Evolutionary conservation across 2,113 vertebrate species (phyloP).

Genomic region (Promerops cafer): DNA sequence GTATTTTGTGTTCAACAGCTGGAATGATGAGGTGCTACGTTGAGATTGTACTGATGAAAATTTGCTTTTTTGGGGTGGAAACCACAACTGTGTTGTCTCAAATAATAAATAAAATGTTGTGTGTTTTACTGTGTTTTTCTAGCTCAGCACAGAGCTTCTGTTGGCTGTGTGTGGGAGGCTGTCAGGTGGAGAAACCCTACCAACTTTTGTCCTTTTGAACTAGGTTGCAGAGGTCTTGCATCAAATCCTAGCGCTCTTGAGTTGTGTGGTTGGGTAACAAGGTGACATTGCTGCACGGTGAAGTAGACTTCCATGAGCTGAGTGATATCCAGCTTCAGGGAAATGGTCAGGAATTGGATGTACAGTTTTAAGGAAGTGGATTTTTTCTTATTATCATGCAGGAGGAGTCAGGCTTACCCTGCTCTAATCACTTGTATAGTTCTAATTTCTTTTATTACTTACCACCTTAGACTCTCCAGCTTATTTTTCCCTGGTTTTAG

Average conservation of each 20-base stretch:
- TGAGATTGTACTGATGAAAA: not conserved
- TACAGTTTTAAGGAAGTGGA: not conserved
- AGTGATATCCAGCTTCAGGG: not conserved
- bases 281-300: not conserved
- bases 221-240: not conserved
- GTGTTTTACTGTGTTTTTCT: not conserved
- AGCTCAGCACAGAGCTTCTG: not conserved
- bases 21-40: not conserved
- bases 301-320: not conserved
- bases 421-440: not conserved
- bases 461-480: not conserved
- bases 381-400: not conserved
- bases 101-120: not conserved
- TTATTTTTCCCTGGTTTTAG: not conserved
- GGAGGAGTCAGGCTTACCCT: not conserved
- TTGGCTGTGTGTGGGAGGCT: not conserved
- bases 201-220: constrained; percentile 37
- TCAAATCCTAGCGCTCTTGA: not conserved
- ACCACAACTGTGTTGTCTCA: not conserved
- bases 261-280: not conserved
- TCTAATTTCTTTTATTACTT: not conserved
- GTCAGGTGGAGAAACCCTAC: not conserved
- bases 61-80: not conserved
- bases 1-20: not conserved
- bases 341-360: not conserved